Evolutionary conservation across 2,797 vertebrate species (phyloP), one percentile per base, ranked within the genome.

Genomic region (Manis pentadactyla): DNA sequence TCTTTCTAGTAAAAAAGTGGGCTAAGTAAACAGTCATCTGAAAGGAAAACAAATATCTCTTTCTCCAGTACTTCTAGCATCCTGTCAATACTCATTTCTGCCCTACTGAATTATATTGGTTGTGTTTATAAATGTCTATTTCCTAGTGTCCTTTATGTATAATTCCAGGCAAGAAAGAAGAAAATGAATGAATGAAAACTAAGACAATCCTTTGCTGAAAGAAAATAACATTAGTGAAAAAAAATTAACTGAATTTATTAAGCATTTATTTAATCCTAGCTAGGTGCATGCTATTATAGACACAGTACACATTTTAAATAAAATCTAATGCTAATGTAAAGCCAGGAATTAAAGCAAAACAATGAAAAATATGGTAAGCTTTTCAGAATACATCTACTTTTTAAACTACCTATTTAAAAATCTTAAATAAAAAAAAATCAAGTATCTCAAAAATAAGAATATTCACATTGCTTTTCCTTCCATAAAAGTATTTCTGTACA

Each of bases 131-230:
- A 68, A 71, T 31, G 59, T 49, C 46, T 89, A 27, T 34, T 85
- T 51, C 81, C 88, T 64, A 71, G 83, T 12, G 53, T 51, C 39
- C 96, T 87, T 89, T 49, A 81, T 42, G n/a, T n/a, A 27, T 61
- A 79, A 94, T 84, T 89, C 71, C 59, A 77, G 69, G 59, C 49
- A 90, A 68, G 89, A 87, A 90, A 68, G 89, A 87, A 81, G 37
- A 89, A 61, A 63, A 88, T 10, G 49, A 96, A 81, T 11, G 39
- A 93, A 92, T n/a, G 5, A 49, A 61, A 91, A 86, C 29, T 79
- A 71, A 90, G 27, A 75, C 17, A 87, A 34, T 49, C 59, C 77
- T 75, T 79, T 21, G 34, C 59, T 51, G 57, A 93, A 63, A 90
- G 64, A 64, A 75, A 79, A 14, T 25, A 66, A 10, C 42, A 75